phyloP scores from a whole-genome alignment of 1,140 invertebrate genomes.

The Temnothorax longispinosus region DNA sequence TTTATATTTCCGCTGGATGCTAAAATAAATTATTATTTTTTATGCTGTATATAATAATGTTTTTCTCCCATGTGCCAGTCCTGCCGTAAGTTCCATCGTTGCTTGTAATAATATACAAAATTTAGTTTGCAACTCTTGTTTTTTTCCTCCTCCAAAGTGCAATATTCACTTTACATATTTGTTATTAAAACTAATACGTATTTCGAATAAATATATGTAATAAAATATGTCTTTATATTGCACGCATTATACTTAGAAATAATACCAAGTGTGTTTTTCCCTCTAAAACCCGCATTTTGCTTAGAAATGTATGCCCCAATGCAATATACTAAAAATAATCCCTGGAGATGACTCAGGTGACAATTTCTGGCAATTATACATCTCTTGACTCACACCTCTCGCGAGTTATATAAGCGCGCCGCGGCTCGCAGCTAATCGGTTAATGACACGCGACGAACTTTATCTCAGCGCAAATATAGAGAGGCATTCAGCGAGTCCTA shows the following conservation, averaged over 20 bases:
- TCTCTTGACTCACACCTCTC: constrained; percentile 44
- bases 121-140: not conserved
- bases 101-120: not conserved
- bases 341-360: constrained; percentile 1
- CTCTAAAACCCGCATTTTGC: not conserved
- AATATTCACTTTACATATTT: not conserved
- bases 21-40: constrained; percentile 85
- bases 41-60: constrained; percentile 76
- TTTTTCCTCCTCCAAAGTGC: not conserved
- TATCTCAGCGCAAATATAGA: constrained; percentile 43
- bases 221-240: not conserved
- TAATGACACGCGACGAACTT: constrained; percentile 30
- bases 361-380: constrained; percentile 58
- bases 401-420: constrained; percentile 55
- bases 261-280: not conserved
- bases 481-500: not conserved
- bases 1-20: constrained; percentile 81
- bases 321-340: not conserved
- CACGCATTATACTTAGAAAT: not conserved
- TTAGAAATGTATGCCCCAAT: not conserved
- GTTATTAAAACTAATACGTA: not conserved
- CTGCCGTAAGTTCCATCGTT: not conserved
- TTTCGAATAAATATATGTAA: not conserved
- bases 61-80: constrained; percentile 7
- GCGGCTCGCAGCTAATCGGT: constrained; percentile 37